phyloP scores from a whole-genome alignment of 2,888 invertebrate species.

The Athripsodes cinereus region DNA sequence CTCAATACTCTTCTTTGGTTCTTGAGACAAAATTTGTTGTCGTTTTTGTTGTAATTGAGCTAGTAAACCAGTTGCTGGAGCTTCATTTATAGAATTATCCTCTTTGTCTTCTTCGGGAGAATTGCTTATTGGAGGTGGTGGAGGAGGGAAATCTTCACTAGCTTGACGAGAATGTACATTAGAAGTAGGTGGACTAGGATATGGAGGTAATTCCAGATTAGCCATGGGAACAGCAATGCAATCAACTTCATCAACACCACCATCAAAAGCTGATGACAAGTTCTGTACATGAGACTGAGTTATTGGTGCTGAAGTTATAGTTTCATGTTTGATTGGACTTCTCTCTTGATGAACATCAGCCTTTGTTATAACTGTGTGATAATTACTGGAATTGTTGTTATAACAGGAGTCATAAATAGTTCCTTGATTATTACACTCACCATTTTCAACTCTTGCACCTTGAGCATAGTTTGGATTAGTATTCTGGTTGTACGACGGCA shows the following conservation, averaged over 20 bases:
- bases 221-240: slow-evolving; percentile 45
- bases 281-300: slow-evolving; percentile 41
- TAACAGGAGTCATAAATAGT: slow-evolving; percentile 28
- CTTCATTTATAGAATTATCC: slow-evolving; percentile 26
- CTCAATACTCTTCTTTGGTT: slow-evolving; percentile 36
- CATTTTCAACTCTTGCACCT: slow-evolving; percentile 12
- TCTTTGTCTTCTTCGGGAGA: slow-evolving; percentile 49
- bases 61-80: slow-evolving; percentile 45
- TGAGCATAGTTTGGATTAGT: slow-evolving; percentile 15
- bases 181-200: slow-evolving; percentile 72
- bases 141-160: slow-evolving; percentile 85
- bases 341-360: slow-evolving; percentile 83
- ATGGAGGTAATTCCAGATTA: slow-evolving; percentile 64
- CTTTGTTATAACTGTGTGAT: slow-evolving; percentile 70
- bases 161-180: slow-evolving; percentile 77
- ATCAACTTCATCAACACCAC: slow-evolving; percentile 60
- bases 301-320: slow-evolving; percentile 33
- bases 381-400: slow-evolving; percentile 36
- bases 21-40: slow-evolving; percentile 52
- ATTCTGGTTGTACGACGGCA: slow-evolving; percentile 44
- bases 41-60: slow-evolving; percentile 60
- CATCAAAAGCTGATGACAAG: slow-evolving; percentile 42
- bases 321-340: slow-evolving; percentile 56
- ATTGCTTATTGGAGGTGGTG: slow-evolving; percentile 73
- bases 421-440: slow-evolving; percentile 5